A percentile compares a stretch with the other conserved stretches of the same genome.
These are phyloP conservation scores for Anseranas semipalmata DNA, from an alignment of 2,113 vertebrate species.

Conservation along the genomic window DNA sequence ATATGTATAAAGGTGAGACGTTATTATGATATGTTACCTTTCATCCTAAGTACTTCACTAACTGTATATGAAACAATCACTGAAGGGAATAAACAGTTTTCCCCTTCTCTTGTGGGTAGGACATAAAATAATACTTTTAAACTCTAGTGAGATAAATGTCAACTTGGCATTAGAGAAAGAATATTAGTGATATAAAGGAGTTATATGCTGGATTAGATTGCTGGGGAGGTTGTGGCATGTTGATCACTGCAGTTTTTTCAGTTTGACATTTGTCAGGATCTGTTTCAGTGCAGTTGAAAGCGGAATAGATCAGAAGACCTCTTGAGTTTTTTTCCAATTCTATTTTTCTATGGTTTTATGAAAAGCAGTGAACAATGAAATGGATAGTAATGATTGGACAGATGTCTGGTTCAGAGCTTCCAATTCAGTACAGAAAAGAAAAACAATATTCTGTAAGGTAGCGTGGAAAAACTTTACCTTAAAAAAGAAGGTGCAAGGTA, in stretches of 20 bases:
- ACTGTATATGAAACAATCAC: not conserved
- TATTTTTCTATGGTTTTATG: not conserved
- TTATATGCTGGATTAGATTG: not conserved
- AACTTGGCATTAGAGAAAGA: not conserved
- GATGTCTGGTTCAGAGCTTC: not conserved
- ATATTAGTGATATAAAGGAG: not conserved
- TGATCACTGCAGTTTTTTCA: not conserved
- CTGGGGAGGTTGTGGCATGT: not conserved
- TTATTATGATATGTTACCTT: not conserved
- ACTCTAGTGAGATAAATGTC: not conserved
- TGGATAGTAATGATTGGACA: not conserved
- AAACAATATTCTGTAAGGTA: not conserved
- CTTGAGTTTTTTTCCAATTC: not conserved
- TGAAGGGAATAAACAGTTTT: not conserved
- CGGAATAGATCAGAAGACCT: not conserved
- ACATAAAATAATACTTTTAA: not conserved
- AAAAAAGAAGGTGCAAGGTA: not conserved
- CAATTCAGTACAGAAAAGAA: not conserved
- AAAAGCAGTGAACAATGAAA: not conserved
- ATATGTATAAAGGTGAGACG: not conserved
- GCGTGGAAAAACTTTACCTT: not conserved
- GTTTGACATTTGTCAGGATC: not conserved
- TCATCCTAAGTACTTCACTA: not conserved
- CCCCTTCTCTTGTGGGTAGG: not conserved
- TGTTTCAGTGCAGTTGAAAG: not conserved